Evolutionary conservation across 2,113 vertebrate genomes (phyloP).

Genomic region (Platycercus adscitus): DNA sequence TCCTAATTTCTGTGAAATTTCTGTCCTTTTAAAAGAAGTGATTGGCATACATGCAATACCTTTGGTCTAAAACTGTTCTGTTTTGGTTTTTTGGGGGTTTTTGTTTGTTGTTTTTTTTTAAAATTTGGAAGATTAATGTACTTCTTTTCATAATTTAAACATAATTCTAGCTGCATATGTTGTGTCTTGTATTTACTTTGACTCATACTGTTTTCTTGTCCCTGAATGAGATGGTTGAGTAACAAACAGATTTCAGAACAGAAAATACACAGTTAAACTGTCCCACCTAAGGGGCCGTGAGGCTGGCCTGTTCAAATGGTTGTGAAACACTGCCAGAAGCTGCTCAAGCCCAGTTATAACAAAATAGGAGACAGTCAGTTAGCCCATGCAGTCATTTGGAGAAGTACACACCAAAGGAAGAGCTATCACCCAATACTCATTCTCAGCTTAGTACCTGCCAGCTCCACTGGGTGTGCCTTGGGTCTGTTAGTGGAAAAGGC

Average conservation of each 20-base stretch:
- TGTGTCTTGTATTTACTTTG: background rate
- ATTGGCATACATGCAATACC: background rate
- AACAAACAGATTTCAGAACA: background rate
- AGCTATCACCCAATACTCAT: rapidly evolving
- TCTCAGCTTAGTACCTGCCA: background rate
- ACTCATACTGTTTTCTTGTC: background rate
- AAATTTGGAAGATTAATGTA: background rate
- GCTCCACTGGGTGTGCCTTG: no score
- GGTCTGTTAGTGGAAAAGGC: background rate
- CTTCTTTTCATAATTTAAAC: background rate
- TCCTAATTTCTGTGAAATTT: background rate
- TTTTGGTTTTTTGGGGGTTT: no score
- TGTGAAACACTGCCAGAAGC: background rate
- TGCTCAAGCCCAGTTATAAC: background rate
- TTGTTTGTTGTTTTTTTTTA: background rate
- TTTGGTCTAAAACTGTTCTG: background rate
- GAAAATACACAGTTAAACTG: background rate
- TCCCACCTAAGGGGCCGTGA: background rate
- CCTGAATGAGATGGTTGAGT: background rate
- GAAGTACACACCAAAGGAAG: background rate
- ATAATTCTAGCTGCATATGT: background rate
- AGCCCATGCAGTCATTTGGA: no score
- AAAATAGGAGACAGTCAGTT: background rate
- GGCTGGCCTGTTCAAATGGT: background rate
- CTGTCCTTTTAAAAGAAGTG: background rate